phyloP scores from a whole-genome alignment of 2,113 vertebrate species.

The Meleagris gallopavo region DNA sequence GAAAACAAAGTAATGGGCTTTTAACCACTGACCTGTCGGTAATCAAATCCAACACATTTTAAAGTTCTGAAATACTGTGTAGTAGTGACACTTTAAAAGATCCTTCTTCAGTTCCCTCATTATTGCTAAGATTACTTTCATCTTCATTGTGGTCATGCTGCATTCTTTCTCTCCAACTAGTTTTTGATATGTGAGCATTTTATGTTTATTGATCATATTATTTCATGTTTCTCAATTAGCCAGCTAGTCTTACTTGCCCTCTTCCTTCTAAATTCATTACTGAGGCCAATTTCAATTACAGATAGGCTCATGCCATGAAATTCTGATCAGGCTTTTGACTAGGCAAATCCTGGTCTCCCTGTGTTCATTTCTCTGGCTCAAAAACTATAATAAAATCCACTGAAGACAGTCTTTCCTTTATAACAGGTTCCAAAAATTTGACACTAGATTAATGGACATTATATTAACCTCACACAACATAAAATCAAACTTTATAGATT shows the following conservation, averaged over 20 bases:
- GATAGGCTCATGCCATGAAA: not conserved
- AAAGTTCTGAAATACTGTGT: not conserved
- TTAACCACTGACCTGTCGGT: not conserved
- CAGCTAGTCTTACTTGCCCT: not conserved
- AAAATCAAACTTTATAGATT: not conserved
- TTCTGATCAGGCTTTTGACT: not conserved
- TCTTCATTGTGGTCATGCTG: not conserved
- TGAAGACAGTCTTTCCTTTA: not conserved
- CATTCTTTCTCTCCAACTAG: not conserved
- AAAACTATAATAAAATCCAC: not conserved
- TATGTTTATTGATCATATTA: not conserved
- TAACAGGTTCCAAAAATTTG: not conserved
- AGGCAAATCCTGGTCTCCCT: not conserved
- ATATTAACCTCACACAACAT: not conserved
- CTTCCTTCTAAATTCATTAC: not conserved
- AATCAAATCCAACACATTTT: not conserved
- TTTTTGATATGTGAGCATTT: not conserved
- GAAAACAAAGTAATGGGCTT: not conserved
- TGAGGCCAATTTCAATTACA: not conserved
- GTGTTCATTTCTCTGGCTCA: not conserved
- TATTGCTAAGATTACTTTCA: not conserved
- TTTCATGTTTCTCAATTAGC: not conserved
- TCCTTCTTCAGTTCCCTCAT: not conserved
- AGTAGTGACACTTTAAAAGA: not conserved
- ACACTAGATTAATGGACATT: not conserved